Conservation (phyloP, 2,888 invertebrate species). For the Timandra comae region DNA sequence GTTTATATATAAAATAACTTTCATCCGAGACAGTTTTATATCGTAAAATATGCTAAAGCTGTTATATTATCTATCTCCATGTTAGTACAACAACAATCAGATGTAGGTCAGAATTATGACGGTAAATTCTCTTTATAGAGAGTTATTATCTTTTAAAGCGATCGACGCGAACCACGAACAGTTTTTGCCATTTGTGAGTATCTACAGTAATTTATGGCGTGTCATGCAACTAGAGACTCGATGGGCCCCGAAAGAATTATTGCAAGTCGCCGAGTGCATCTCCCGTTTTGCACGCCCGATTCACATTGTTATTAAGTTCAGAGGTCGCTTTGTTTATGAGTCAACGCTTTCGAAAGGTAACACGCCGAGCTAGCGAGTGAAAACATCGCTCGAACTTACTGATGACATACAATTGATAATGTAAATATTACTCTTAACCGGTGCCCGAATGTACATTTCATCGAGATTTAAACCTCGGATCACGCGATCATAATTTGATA, state of each 20-base stretch:
- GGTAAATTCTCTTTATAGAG: slow-evolving; percentile 49
- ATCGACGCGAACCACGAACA: slow-evolving; percentile 47
- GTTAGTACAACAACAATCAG: slow-evolving; percentile 47
- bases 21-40: slow-evolving; percentile 9
- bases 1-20: slow-evolving; percentile 14
- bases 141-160: slow-evolving; percentile 46
- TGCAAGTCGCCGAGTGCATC: slow-evolving; percentile 65
- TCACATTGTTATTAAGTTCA: slow-evolving; percentile 75
- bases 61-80: slow-evolving; percentile 46
- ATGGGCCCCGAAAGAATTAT: slow-evolving; percentile 66
- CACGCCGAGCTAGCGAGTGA: slow-evolving; percentile 62
- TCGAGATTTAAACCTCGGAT: slow-evolving; percentile 33
- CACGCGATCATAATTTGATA: slow-evolving; percentile 23
- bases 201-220: slow-evolving; percentile 46
- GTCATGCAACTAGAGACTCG: slow-evolving; percentile 54
- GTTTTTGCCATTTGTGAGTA: slow-evolving; percentile 46
- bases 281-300: slow-evolving; percentile 72
- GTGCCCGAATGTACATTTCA: slow-evolving; percentile 47
- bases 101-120: slow-evolving; percentile 57
- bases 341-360: slow-evolving; percentile 73
- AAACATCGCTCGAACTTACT: slow-evolving; percentile 59
- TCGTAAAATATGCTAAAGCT: slow-evolving; percentile 20
- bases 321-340: slow-evolving; percentile 73
- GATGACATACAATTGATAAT: slow-evolving; percentile 74
- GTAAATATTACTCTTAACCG: slow-evolving; percentile 64